These are phyloP conservation scores for Grammomys surdaster DNA, from an alignment of 2,113 vertebrate species.

Conservation along the genomic window DNA sequence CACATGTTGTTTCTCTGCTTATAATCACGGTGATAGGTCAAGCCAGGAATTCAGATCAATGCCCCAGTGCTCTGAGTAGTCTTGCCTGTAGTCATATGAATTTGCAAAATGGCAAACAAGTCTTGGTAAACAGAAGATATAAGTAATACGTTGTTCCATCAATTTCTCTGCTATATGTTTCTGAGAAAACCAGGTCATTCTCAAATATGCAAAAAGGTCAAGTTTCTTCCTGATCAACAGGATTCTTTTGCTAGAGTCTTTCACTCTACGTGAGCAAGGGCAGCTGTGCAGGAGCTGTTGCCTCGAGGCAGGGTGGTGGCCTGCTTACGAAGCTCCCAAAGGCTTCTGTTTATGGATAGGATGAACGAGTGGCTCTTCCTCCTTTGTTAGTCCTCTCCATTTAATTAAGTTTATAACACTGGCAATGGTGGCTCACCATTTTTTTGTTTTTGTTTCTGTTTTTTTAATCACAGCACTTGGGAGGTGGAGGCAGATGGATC, in stretches of 20 bases:
- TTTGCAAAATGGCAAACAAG: background rate
- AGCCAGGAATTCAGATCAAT: background rate
- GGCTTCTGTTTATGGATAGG: background rate
- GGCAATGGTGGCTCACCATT: background rate
- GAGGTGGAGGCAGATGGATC: no score
- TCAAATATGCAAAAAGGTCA: slow-evolving; percentile 3
- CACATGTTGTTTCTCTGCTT: background rate
- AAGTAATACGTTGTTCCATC: background rate
- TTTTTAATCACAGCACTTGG: no score
- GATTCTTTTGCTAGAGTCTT: background rate
- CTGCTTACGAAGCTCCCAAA: background rate
- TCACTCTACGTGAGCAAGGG: background rate
- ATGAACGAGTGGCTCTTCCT: background rate
- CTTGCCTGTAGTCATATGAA: background rate
- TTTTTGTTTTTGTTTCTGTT: no score
- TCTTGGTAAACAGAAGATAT: background rate
- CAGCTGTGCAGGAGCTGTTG: background rate
- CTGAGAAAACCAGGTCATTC: background rate
- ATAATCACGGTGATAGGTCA: background rate
- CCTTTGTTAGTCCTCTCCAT: background rate
- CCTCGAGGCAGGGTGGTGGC: background rate
- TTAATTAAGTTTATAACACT: background rate
- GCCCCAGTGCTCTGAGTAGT: background rate
- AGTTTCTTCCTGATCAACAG: background rate
- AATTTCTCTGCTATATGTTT: background rate